Evolutionary conservation across 2,113 vertebrate species (phyloP), one percentile per base, ranked within the genome.

Genomic region (Dipodomys spectabilis): DNA sequence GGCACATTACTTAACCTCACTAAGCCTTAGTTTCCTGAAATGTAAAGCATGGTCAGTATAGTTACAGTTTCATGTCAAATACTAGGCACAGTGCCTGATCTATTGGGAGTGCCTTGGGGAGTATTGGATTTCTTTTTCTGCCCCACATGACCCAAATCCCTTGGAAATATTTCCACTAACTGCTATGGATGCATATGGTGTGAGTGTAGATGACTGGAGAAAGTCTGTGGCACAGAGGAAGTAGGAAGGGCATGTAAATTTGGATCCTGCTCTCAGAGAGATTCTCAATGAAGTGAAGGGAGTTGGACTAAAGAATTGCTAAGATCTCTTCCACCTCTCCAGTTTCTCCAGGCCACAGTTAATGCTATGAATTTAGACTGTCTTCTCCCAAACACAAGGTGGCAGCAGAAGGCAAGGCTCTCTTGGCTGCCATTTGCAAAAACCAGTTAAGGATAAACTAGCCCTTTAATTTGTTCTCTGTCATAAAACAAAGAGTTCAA

Each of bases 321-420:
- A 20, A 82, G 12, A 6, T 80, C 27, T 22, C 18, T 62, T 64
- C 15, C 6, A 19, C 19, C 32, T 88, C 25, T 65, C 15, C 53
- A 78, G 2, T 89, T 93, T 80, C 68, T 87, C 72, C 23, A 1
- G 6, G 25, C 16, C 68, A 9, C 19, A 7, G 30, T 44, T 12
- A 67, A 27, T 23, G 44, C 44, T 45, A 19, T 2, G 72, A 72
- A n/a, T 45, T 77, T 35, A 65, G 23, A 73, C 30, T 62, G 92
- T 32, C 78, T 73, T 86, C 67, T 79, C 32, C 49, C 49, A 28
- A 84, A 75, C 96, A 86, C 79, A 20, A 94, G 96, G 88, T 71
- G 96, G 96, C 94, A 94, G 92, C 72, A 95, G 72, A 72, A 75
- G 74, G 68, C 65, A 62, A 62, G 69, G 39, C 22, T 82, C 57